Evolutionary conservation across 2,888 invertebrate species (phyloP), one percentile per base, ranked within the genome.

Genomic region (Diabrotica balteata): DNA sequence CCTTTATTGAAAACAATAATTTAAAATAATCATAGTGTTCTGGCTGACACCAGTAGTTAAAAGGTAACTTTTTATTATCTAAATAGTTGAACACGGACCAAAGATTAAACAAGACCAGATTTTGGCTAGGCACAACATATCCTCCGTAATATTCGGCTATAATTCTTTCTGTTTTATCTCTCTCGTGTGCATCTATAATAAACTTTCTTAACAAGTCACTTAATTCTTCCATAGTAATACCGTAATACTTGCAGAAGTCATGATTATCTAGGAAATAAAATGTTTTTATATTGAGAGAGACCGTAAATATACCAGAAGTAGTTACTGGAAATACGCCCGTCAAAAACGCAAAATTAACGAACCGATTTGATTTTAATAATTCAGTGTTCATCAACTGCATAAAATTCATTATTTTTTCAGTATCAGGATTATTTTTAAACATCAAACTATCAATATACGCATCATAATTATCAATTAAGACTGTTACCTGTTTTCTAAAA

Each of bases 381-480:
- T 64, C 58, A 11, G 44, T 64, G 9, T n/a, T 43, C 10, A 59
- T 46, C 7, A 52, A 52, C 22, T 58, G 64, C 32, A 59, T 59
- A 43, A 64, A 64, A 58, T 64, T 45, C 22, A 64, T 51, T 9
- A 64, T 64, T 58, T 52, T 64, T 7, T 52, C 64, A 6, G 52
- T 17, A 46, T 64, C 64, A 7, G 58, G 52, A 52, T 64, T 58
- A 7, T 45, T 58, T 42, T 59, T 58, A 9, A 64, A 52, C n/a
- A 64, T 46, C 45, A 64, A 58, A 46, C 64, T 64, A 52, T 64
- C 64, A n/a, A 64, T 22, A n/a, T 52, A 64, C 3, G 64, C 49
- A n/a, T 64, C 64, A 47, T 52, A 64, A 52, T 64, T 64, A 52
- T 64, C 64, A n/a, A 64, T 64, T 22, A 64, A 52, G 11, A 64